Base-by-base conservation (phyloP, 2,113 vertebrate species). In the Oncorhynchus kisutch region DNA sequence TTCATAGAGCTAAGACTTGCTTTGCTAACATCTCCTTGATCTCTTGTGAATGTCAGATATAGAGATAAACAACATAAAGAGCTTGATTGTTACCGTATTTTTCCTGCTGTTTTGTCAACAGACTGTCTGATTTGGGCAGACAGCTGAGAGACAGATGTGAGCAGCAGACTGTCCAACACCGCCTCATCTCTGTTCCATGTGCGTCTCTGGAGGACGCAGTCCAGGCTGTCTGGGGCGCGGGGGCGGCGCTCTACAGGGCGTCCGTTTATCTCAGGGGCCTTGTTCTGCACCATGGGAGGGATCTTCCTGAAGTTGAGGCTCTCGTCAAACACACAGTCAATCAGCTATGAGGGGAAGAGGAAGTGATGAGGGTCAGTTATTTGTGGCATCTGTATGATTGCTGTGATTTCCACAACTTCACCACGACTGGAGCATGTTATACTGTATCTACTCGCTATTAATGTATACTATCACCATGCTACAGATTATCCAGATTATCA, bases 231-330 rank as follows among this genome's bases (percentile, higher is more conserved):
- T 22, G 95, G 82, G 60, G 95, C 87, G 1, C 92, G 95, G 77
- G 97, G 92, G 76, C 94, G 92, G 72, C 93, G 86, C 81, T 97
- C 96, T 83, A 89, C 92, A 13, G 94, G 87, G 45, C 94, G 94
- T 72, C 94, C 94, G 48, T 97, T 98, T 72, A 95, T 95, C 88
- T 98, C 96, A 29, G 97, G 92, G 24, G 94, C 90, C 91, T 96
- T 89, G 69, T 64, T 88, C 80, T 95, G 91, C 84, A 96, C 95
- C 82, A 97, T 82, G 45, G 96, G 97, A 69, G 96, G 97, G 82
- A 97, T 97, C 92, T 99, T 99, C 87, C 95, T 92, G 91, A 99
- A 99, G 94, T 99, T 99, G 78, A 99, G 95, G 88, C 98, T 99
- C 91, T 99, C 98, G 85, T 99, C 98, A 92, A 99, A 99, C 85